Percentiles rank a stretch among this genome's conserved stretches.
Evolutionary conservation across 2,113 vertebrate genomes (phyloP).

Genomic region (Lamprologus ornatipinnis): DNA sequence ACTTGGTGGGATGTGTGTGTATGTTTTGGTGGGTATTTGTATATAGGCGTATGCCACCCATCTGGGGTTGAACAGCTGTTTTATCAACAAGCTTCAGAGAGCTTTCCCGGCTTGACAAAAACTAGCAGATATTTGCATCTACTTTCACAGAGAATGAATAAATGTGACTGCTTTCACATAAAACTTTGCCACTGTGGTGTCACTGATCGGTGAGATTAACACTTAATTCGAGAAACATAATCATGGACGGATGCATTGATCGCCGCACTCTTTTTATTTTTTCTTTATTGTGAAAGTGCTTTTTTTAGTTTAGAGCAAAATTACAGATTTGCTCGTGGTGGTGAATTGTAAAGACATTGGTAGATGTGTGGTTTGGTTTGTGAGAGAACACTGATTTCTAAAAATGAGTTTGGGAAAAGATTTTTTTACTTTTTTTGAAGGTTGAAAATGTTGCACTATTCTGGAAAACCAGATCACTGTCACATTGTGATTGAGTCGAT

Average conservation of each 20-base stretch:
- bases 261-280: background rate
- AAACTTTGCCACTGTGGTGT: background rate
- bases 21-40: constrained; percentile 47
- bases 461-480: background rate
- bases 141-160: background rate
- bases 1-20: constrained; percentile 22
- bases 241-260: background rate
- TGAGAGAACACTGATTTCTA: constrained; percentile 8
- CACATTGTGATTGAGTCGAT: background rate
- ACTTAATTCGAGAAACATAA: background rate
- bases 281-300: background rate
- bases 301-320: constrained; percentile 8
- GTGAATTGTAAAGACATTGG: background rate
- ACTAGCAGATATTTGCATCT: background rate
- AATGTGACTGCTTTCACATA: background rate
- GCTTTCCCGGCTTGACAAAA: background rate
- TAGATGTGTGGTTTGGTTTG: background rate
- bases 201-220: background rate
- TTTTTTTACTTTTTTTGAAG: background rate
- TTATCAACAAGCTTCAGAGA: constrained; percentile 56
- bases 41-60: constrained; percentile 43
- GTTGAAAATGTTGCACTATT: background rate
- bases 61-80: constrained; percentile 60
- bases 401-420: background rate
- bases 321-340: constrained; percentile 3